A percentile compares a stretch with the other conserved stretches of the same genome.
phyloP scores from a whole-genome alignment of 2,888 invertebrate species.

The Clostera curtula region DNA sequence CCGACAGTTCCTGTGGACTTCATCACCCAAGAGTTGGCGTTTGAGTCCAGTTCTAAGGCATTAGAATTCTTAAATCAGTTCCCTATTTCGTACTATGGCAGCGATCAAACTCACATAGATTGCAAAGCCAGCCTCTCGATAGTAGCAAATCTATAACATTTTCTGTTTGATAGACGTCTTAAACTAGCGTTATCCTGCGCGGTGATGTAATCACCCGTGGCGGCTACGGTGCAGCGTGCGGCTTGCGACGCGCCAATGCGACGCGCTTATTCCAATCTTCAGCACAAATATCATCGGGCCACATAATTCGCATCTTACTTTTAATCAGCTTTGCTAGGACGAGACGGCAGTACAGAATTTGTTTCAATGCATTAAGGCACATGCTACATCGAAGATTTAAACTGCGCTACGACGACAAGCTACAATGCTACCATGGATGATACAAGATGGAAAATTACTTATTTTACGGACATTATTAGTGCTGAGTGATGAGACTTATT shows the following conservation, averaged over 20 bases:
- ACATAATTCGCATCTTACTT: conserved; percentile 47
- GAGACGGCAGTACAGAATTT: conserved; percentile 37
- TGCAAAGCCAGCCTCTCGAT: conserved; percentile 87
- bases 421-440: conserved; percentile 2
- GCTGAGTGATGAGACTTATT: conserved; percentile 28
- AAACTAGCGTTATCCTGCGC: conserved; percentile 54
- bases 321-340: conserved; percentile 58
- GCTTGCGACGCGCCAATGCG: too few relatives aligned
- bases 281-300: conserved; percentile 34
- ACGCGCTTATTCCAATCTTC: too few relatives aligned
- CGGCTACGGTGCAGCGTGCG: conserved; percentile 14
- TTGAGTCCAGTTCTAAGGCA: conserved; percentile 88
- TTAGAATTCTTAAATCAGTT: conserved; percentile 91
- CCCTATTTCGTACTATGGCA: conserved; percentile 82
- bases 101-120: conserved; percentile 85
- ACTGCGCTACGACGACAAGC: conserved; percentile 4
- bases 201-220: conserved; percentile 52
- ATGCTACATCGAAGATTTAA: conserved; percentile 16
- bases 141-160: conserved; percentile 73
- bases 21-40: conserved; percentile 91
- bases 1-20: conserved; percentile 91
- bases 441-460: conserved; percentile 13
- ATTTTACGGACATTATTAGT: conserved; percentile 19
- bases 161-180: conserved; percentile 53
- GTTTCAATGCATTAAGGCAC: conserved; percentile 33